These are phyloP conservation scores for Meloe dianella DNA, from an alignment of 2,888 invertebrate genomes.

Conservation along the genomic window DNA sequence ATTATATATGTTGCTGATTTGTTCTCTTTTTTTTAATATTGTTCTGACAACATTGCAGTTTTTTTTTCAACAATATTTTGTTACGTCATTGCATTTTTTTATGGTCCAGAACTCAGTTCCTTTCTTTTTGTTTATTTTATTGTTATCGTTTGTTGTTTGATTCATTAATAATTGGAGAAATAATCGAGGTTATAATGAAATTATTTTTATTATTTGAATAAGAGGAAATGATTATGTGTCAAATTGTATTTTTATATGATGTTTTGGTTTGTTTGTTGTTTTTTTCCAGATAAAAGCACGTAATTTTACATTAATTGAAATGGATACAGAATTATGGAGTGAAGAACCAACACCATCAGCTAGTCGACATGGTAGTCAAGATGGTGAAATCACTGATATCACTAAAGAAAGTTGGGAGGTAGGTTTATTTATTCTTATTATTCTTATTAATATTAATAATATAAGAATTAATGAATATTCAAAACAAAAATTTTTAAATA, in stretches of 20 bases:
- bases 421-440: constrained; percentile 57
- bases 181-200: neutral
- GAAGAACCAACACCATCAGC: constrained; percentile 64
- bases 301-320: constrained; percentile 85
- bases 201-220: neutral
- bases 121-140: neutral
- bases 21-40: too few species aligned
- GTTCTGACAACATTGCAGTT: neutral
- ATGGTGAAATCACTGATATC: constrained; percentile 77
- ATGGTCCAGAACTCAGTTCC: neutral
- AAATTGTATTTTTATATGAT: too few species aligned
- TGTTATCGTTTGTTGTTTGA: neutral
- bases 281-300: constrained; percentile 63
- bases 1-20: neutral
- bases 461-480: neutral
- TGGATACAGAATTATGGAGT: constrained; percentile 87
- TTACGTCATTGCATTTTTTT: neutral
- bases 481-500: neutral
- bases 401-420: constrained; percentile 95
- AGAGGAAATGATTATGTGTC: constrained; percentile 8
- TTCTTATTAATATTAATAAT: constrained; percentile 14
- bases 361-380: constrained; percentile 67
- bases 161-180: neutral
- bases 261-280: constrained; percentile 19
- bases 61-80: neutral